Conservation (phyloP, 2,797 vertebrate species). For the Trachops cirrhosus region DNA sequence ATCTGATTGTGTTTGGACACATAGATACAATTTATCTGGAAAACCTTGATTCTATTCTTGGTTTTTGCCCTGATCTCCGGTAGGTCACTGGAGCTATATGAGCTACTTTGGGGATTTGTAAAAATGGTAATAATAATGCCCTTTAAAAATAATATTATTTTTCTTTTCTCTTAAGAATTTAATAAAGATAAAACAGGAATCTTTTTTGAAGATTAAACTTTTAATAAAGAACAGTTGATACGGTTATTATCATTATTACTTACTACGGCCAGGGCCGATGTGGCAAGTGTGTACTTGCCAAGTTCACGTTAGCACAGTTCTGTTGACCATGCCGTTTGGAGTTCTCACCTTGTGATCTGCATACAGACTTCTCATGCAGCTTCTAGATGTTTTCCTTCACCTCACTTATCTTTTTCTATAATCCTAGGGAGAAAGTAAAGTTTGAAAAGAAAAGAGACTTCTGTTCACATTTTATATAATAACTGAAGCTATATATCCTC, state of each 20-base stretch:
- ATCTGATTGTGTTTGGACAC: slow-evolving; percentile 21
- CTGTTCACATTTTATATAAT: slow-evolving; percentile 55
- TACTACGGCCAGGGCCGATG: neutral
- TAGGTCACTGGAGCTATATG: slow-evolving; percentile 17
- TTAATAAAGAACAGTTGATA: neutral
- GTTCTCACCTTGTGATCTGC: neutral
- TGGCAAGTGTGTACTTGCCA: neutral
- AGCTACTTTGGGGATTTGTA: slow-evolving; percentile 33
- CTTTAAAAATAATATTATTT: slow-evolving; percentile 3
- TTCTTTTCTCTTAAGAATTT: slow-evolving; percentile 28
- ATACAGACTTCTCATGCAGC: neutral
- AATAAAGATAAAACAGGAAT: slow-evolving; percentile 42
- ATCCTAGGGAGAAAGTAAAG: slow-evolving; percentile 9
- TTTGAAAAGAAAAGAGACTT: slow-evolving; percentile 56
- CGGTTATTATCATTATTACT: neutral
- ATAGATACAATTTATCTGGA: slow-evolving; percentile 26
- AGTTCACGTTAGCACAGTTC: neutral
- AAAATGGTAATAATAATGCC: slow-evolving; percentile 45
- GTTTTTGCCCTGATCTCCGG: slow-evolving; percentile 24
- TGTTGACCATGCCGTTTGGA: neutral
- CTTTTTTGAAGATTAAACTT: slow-evolving; percentile 50
- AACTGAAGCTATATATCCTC: slow-evolving; percentile 36
- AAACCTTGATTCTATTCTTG: slow-evolving; percentile 58
- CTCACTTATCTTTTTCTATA: slow-evolving; percentile 22
- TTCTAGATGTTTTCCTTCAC: slow-evolving; percentile 28